phyloP scores from a whole-genome alignment of 2,113 vertebrate species.

The Chaetodon auriga region DNA sequence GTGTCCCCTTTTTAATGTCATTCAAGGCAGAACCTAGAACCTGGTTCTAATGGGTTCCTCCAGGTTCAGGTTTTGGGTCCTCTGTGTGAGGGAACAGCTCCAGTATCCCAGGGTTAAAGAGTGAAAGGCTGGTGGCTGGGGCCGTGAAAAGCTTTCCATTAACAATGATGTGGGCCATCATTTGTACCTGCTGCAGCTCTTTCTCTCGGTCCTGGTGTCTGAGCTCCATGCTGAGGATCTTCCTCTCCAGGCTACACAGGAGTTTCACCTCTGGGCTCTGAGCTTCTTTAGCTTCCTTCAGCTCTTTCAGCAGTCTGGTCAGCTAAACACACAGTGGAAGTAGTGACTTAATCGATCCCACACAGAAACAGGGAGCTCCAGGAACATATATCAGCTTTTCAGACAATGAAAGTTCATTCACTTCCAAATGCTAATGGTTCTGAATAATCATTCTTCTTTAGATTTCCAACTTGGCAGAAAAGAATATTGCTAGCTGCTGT shows the following conservation, averaged over 20 bases:
- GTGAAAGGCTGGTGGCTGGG: neutral
- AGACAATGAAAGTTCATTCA: no score
- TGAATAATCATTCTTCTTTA: neutral
- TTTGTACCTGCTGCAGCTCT: slow-evolving; percentile 87
- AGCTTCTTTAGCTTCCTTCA: slow-evolving; percentile 90
- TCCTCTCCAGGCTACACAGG: slow-evolving; percentile 89
- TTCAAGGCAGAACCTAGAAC: no score
- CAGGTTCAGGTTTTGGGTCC: neutral
- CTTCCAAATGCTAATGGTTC: no score
- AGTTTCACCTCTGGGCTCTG: slow-evolving; percentile 92
- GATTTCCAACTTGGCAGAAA: neutral
- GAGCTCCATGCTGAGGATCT: slow-evolving; percentile 90
- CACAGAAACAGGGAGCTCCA: neutral
- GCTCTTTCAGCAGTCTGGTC: slow-evolving; percentile 89
- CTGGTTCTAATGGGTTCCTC: no score
- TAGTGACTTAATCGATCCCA: no score
- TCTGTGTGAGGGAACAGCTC: neutral
- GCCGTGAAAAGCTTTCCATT: neutral
- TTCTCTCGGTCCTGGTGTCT: slow-evolving; percentile 89
- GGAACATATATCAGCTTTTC: neutral
- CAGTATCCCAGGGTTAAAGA: neutral
- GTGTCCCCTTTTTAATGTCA: no score
- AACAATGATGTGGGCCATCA: neutral
- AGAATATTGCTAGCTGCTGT: neutral
- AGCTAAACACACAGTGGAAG: slow-evolving; percentile 80